Conservation (phyloP, 2,888 invertebrate genomes). For the Trimorus sp. region DNA sequence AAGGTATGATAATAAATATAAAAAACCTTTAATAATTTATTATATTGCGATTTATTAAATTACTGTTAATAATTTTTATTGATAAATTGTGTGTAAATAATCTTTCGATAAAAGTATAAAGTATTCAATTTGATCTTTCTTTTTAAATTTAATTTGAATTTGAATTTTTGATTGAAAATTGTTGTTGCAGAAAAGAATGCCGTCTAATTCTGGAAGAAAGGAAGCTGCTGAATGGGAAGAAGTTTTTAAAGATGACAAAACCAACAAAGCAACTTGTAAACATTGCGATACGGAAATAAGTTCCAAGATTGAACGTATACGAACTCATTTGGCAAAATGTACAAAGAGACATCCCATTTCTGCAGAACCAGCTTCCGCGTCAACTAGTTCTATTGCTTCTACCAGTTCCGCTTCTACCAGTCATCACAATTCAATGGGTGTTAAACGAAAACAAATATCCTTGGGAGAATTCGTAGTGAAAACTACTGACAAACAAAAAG, state of each 20-base stretch:
- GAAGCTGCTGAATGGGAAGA: slow-evolving; percentile 8
- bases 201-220: slow-evolving; percentile 8
- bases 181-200: slow-evolving; percentile 5
- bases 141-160: too few relatives aligned
- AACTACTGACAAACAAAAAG: slow-evolving; percentile 26
- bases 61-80: neutral
- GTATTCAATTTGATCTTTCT: too few relatives aligned
- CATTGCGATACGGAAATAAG: slow-evolving; percentile 4
- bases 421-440: neutral
- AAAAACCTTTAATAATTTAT: neutral
- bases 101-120: neutral
- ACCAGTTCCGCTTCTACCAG: neutral
- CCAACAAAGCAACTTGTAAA: slow-evolving; percentile 11
- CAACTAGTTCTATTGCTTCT: neutral
- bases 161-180: neutral
- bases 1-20: neutral
- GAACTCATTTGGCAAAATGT: slow-evolving; percentile 4
- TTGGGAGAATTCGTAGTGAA: slow-evolving; percentile 30
- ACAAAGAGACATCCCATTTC: neutral
- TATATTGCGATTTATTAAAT: neutral
- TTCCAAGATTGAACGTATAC: slow-evolving; percentile 1
- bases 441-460: slow-evolving; percentile 28
- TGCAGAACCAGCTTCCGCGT: slow-evolving; percentile 1
- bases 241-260: slow-evolving; percentile 12
- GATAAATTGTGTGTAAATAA: neutral